A percentile compares a stretch with the other conserved stretches of the same genome.
phyloP scores from a whole-genome alignment of 2,888 invertebrate species.

The Seira musarum region DNA sequence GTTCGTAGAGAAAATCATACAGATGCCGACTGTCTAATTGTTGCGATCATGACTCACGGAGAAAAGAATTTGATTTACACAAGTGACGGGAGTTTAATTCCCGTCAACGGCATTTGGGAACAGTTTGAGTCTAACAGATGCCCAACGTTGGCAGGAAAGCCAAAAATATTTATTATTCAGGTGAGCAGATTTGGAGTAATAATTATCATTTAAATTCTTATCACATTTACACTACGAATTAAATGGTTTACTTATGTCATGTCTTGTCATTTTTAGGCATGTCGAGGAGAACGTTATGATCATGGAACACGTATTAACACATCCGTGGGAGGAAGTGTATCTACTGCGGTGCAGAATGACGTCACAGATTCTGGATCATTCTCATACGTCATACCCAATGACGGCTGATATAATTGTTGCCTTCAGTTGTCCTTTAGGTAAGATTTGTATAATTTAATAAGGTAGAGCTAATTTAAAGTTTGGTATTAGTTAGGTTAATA shows the following conservation, averaged over 20 bases:
- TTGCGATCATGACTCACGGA: slow-evolving; percentile 68
- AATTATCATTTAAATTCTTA: background rate
- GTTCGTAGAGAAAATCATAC: slow-evolving; percentile 65
- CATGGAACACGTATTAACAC: slow-evolving; percentile 47
- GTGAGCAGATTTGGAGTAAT: slow-evolving; percentile 40
- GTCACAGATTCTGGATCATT: slow-evolving; percentile 66
- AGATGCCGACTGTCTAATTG: slow-evolving; percentile 62
- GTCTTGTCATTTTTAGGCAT: slow-evolving; percentile 51
- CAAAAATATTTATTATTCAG: slow-evolving; percentile 73
- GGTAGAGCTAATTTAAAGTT: too few species aligned
- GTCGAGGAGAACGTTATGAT: slow-evolving; percentile 66
- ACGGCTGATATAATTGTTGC: slow-evolving; percentile 68
- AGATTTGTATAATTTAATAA: slow-evolving; percentile 14
- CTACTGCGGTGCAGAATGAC: slow-evolving; percentile 33
- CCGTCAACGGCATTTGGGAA: slow-evolving; percentile 67
- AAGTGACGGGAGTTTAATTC: slow-evolving; percentile 62
- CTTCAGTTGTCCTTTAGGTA: slow-evolving; percentile 67
- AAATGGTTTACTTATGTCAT: background rate
- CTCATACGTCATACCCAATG: slow-evolving; percentile 68
- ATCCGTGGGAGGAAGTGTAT: background rate
- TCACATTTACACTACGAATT: background rate
- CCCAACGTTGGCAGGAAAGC: slow-evolving; percentile 89
- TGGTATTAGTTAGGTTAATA: background rate
- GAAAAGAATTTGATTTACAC: slow-evolving; percentile 65
- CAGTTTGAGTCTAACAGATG: slow-evolving; percentile 75